Percentiles rank a stretch among this genome's conserved stretches.
Conservation (phyloP, 2,113 vertebrate species). For the Pluvialis apricaria region DNA sequence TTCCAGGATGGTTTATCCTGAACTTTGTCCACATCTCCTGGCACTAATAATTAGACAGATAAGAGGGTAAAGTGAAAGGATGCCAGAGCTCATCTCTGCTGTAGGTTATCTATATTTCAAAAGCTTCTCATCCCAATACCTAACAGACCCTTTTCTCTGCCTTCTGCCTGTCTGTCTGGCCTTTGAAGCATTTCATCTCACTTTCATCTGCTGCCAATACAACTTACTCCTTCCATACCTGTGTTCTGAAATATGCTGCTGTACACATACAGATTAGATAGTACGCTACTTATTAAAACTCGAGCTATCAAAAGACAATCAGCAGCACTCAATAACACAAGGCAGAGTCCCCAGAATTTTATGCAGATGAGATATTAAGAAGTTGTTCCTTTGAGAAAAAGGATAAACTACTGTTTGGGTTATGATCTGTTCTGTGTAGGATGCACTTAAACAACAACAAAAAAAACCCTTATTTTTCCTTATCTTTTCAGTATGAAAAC, state of each 20-base stretch:
- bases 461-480: too few species aligned
- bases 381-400: background rate
- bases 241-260: constrained; percentile 23
- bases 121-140: constrained; percentile 51
- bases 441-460: background rate
- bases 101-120: constrained; percentile 69
- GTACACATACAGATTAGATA: constrained; percentile 38
- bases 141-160: constrained; percentile 38
- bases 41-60: too few species aligned
- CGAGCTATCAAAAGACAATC: constrained; percentile 34
- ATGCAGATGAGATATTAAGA: background rate
- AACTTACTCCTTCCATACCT: constrained; percentile 29
- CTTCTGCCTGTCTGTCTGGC: constrained; percentile 34
- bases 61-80: too few species aligned
- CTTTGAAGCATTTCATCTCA: constrained; percentile 42
- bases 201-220: constrained; percentile 62
- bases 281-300: background rate
- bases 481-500: background rate
- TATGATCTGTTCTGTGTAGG: background rate
- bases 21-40: background rate
- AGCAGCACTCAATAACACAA: background rate
- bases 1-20: background rate
- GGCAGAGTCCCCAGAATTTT: background rate
- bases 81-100: constrained; percentile 53
- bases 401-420: background rate